Base-by-base conservation (phyloP, 2,888 invertebrate species). In the Papilio gigon region DNA sequence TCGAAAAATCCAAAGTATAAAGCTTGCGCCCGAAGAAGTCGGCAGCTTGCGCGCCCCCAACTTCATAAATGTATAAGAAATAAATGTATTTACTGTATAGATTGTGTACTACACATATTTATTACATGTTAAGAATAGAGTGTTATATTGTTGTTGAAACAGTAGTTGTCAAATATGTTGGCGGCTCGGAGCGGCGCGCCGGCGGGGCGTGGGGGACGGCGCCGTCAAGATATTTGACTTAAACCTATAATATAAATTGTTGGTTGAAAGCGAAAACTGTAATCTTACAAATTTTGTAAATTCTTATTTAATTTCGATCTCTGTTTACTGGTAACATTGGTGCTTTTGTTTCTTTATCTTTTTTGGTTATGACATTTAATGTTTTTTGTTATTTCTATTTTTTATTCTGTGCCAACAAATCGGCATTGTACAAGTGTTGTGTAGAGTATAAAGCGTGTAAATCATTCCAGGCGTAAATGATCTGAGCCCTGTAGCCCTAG, bases 321-420 rank as follows among this genome's bases (percentile, higher is more conserved):
- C 59, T 47, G 44, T 35, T 40, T 59, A 27, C 27, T 47, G 25
- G 37, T 68, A 44, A 64, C 20, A 64, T 59, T 59, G 68, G 68
- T 68, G 68, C 68, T 68, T 64, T 64, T 64, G 47, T 64, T 68
- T 68, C n/a, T 68, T 66, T 58, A 5, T 60, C 2, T 44, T 62
- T 59, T 35, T 27, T 35, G 25, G 14, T 42, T 62, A 61, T 53
- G 50, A 61, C 50, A 53, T 61, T 53, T 50, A 50, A 47, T 63
- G 44, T 62, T 68, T 44, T n/a, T n/a, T n/a, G n/a, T n/a, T n/a
- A n/a, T n/a, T n/a, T n/a, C n/a, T n/a, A n/a, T n/a, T 62, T 68
- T 59, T 20, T 11, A 59, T 58, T 20, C 47, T 62, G 58, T 59
- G 58, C 63, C 58, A 68, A 56, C 27, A 17, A 22, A 33, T 33